Base-by-base conservation (phyloP, 2,113 vertebrate genomes). In the Cyprinodon brontotheroides region DNA sequence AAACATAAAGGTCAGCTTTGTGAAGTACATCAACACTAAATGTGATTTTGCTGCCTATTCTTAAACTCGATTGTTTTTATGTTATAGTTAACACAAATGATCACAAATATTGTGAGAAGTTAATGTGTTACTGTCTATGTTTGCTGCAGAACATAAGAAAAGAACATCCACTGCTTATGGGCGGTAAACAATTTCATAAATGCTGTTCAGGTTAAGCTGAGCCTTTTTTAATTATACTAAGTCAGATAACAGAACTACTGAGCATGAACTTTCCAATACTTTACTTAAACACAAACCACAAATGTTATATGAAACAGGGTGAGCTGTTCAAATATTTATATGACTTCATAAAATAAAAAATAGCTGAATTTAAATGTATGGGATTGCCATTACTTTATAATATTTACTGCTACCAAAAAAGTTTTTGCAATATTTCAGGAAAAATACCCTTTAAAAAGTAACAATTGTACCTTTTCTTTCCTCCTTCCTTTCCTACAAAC, bases 381-480 rank as follows among this genome's bases (percentile, higher is more conserved):
- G 20, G 50, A 9, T n/a, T 9, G 3, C 7, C n/a, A 20, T 57
- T 2, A 7, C 50, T 57, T 57, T 20, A 20, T 8, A 57, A 57
- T 2, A 57, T 57, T 29, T 29, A 29, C 29, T 29, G 20, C n/a
- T n/a, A 57, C 17, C 20, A 57, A 57, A 40, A 40, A 29, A 50
- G 22, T 53, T 22, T 53, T 11, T 53, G n/a, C 4, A 48, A 39
- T n/a, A 38, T 73, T 15, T 66, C 11, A 60, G 61, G 61, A 53
- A 47, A 2, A 15, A 29, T 7, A 12, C n/a, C 1, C 20, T 15
- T 14, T 10, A 67, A 61, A 57, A 68, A 71, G 77, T 79, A 38
- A 53, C 82, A 84, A 84, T n/a, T 87, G 83, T 78, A 65, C 72
- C 70, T 65, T 20, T 36, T 66, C 74, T 57, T 43, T 29, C 68